Percentiles rank a stretch among this genome's conserved stretches.
phyloP scores from a whole-genome alignment of 2,888 invertebrate species.

The Trisateles emortualis region DNA sequence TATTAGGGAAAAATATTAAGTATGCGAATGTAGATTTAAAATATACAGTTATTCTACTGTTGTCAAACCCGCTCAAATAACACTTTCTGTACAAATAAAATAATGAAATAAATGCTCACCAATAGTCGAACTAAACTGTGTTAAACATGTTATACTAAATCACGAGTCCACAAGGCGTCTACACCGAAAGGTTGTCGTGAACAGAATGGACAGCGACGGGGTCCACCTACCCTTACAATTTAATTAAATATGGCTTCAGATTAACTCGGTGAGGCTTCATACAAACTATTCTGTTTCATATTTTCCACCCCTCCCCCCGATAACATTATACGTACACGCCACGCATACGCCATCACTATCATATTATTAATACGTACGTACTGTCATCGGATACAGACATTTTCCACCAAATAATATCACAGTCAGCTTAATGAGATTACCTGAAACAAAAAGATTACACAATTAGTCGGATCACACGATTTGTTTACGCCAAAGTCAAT shows the following conservation, averaged over 20 bases:
- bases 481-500: conserved; percentile 78
- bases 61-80: no score
- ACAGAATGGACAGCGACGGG: conserved; percentile 70
- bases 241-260: conserved; percentile 87
- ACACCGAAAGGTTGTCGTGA: conserved; percentile 60
- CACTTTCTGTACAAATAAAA: not conserved
- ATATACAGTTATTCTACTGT: no score
- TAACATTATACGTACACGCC: conserved; percentile 36
- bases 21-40: no score
- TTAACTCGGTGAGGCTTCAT: conserved; percentile 81
- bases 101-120: conserved; percentile 48
- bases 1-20: no score
- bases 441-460: conserved; percentile 80
- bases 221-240: conserved; percentile 77
- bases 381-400: conserved; percentile 40
- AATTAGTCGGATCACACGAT: conserved; percentile 72
- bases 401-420: conserved; percentile 47
- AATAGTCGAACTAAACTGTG: conserved; percentile 34
- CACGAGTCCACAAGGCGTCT: conserved; percentile 57
- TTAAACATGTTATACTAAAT: conserved; percentile 22
- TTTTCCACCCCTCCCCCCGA: conserved; percentile 65
- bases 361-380: conserved; percentile 27
- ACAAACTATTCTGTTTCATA: conserved; percentile 82
- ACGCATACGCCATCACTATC: conserved; percentile 40
- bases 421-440: conserved; percentile 65